Evolutionary conservation across 2,888 invertebrate species (phyloP), one percentile per base, ranked within the genome.

Genomic region (Caenorhabditis sulstoni): DNA sequence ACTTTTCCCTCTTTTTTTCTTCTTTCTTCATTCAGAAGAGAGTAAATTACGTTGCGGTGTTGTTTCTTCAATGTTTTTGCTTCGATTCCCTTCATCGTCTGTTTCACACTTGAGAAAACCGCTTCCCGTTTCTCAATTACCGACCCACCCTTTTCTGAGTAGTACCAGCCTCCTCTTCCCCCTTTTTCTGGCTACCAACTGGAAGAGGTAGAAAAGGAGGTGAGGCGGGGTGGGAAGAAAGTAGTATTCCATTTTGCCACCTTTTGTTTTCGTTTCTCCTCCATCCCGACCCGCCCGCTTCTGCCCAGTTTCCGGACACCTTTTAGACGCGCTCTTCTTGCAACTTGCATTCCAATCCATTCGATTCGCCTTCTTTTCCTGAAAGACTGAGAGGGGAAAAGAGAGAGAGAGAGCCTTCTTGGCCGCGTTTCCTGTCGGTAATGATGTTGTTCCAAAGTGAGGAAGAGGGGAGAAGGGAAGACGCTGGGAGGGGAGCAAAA

Each of bases 71-170:
- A 29, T 70, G 62, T 70, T 70, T 68, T 70, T 70, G 61, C 62
- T 55, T 45, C 70, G 61, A 70, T 29, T 29, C 29, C 29, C 29
- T 29, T 29, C 29, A 29, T 29, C 29, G 7, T 29, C 55, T 55
- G 29, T 55, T 64, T 73, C 73, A 73, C 73, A 73, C 73, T 73
- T 73, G 64, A 73, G 57, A 35, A 64, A 73, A 64, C 64, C 73
- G 62, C 62, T 64, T 73, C 47, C 64, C 61, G 61, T 35, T 47
- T 59, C 64, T 57, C 70, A 70, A 70, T 70, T 70, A 70, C 70
- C 53, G 53, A 55, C 50, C 39, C 35, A 41, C 7, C 14, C 41
- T 16, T 49, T 49, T n/a, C 18, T 49, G 9, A 23, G 52, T 23
- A 52, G 23, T 52, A 23, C 14, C 52, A 45, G 35, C 29, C 14